Percentiles rank a stretch among this genome's conserved stretches.
Conservation (phyloP, 2,797 vertebrate species). For the Salmo trutta region DNA sequence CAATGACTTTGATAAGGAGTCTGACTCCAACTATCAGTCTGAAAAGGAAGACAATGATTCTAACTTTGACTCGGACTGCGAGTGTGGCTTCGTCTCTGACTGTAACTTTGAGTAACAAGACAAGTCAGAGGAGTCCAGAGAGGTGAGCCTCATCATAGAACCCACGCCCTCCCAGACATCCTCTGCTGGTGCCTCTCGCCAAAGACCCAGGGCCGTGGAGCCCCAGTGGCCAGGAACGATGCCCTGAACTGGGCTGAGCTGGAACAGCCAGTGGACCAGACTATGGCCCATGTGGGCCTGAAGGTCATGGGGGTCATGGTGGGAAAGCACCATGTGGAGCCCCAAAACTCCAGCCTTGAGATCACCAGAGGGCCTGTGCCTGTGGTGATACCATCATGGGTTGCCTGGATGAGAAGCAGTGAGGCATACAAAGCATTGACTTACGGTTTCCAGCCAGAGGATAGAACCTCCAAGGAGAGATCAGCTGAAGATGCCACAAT, state of each 20-base stretch:
- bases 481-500: no score
- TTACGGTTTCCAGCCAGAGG: no score
- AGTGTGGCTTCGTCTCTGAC: not conserved
- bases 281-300: no score
- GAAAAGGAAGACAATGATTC: not conserved
- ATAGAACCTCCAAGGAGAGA: no score
- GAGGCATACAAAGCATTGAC: no score
- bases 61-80: not conserved
- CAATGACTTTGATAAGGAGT: no score
- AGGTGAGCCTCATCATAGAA: not conserved
- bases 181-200: not conserved
- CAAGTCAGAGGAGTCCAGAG: no score
- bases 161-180: not conserved
- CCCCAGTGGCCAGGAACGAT: not conserved
- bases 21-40: not conserved
- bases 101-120: no score
- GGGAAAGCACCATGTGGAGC: not conserved
- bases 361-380: not conserved
- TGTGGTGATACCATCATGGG: not conserved
- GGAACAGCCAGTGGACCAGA: no score
- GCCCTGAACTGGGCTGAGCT: not conserved
- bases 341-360: not conserved
- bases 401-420: no score
- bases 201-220: not conserved
- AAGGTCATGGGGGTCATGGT: not conserved